Conservation (phyloP, 37 sponge, comb jelly and placozoan genomes). For the Ianthella basta region DNA sequence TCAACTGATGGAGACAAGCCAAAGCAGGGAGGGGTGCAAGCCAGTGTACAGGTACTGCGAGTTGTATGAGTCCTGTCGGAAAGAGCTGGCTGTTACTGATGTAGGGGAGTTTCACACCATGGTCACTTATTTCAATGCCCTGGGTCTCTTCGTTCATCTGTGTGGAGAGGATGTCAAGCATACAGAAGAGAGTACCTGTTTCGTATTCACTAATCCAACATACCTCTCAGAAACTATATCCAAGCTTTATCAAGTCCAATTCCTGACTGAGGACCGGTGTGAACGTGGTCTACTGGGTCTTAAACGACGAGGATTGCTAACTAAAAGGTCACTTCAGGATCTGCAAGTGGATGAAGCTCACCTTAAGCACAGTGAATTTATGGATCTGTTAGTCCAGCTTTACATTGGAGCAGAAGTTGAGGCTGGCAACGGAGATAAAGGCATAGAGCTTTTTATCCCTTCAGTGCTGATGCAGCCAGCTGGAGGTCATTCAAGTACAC, state of each 20-base stretch:
- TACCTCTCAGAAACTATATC: background rate
- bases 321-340: background rate
- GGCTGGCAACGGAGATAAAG: too few relatives aligned
- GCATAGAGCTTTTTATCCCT: background rate
- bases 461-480: background rate
- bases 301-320: background rate
- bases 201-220: background rate
- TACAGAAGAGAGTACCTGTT: background rate
- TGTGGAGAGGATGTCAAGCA: background rate
- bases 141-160: background rate
- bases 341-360: background rate
- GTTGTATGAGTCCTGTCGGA: background rate
- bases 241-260: background rate
- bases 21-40: background rate
- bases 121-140: background rate
- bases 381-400: background rate
- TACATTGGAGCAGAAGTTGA: conserved; percentile 6
- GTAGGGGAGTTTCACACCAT: background rate
- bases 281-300: background rate
- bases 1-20: background rate
- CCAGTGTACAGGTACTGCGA: background rate
- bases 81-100: background rate
- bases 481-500: too few relatives aligned
- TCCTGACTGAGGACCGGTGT: background rate
- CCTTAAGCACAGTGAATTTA: background rate